phyloP scores from a whole-genome alignment of 1,140 invertebrate species.

The Brachionus plicatilis region DNA sequence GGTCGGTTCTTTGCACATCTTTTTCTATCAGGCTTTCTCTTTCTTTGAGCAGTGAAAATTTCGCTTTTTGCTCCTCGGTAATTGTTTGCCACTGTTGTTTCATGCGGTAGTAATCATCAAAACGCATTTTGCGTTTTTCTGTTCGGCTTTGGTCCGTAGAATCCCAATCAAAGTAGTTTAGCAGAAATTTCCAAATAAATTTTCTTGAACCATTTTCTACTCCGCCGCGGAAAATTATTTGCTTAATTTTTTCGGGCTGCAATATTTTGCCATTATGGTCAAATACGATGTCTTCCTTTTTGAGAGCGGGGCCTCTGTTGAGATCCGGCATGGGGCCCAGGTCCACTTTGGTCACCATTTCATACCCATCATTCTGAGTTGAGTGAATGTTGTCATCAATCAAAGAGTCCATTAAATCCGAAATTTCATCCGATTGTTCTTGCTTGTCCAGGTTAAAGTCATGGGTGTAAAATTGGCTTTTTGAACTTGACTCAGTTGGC shows the following conservation, averaged over 20 bases:
- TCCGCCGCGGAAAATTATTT: conserved; percentile 80
- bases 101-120: conserved; percentile 73
- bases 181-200: conserved; percentile 89
- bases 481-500: conserved; percentile 46
- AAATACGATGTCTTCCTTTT: conserved; percentile 71
- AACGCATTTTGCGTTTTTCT: not conserved
- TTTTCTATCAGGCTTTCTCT: conserved; percentile 92
- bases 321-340: not conserved
- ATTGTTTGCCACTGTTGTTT: conserved; percentile 93
- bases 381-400: not conserved
- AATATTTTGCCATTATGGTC: conserved; percentile 66
- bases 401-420: conserved; percentile 46
- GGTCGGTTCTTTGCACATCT: conserved; percentile 91
- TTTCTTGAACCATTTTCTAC: conserved; percentile 66
- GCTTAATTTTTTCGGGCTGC: conserved; percentile 61
- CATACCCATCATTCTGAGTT: not conserved
- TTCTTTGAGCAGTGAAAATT: conserved; percentile 68
- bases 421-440: conserved; percentile 55
- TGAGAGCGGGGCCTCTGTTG: conserved; percentile 65
- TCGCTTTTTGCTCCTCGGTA: conserved; percentile 71
- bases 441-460: conserved; percentile 61
- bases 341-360: conserved; percentile 41
- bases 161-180: conserved; percentile 81
- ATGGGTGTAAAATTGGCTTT: conserved; percentile 57
- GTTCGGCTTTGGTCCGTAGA: conserved; percentile 67